phyloP scores from a whole-genome alignment of 2,888 invertebrate genomes.

The Drosophila lacicola region DNA sequence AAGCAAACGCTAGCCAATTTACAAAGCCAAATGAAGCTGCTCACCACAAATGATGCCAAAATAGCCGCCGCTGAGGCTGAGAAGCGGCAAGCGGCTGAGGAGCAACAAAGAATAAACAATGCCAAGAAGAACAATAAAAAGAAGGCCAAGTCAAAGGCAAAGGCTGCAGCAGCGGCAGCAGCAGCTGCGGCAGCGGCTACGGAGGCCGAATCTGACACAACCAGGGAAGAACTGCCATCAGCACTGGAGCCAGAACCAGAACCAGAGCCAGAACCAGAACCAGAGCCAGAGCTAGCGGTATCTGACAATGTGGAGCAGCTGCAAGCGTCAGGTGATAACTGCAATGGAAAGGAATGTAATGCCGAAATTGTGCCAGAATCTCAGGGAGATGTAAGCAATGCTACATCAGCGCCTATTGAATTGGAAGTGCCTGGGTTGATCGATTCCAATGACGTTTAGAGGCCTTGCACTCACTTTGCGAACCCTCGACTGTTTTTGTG shows the following conservation, averaged over 20 bases:
- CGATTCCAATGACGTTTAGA: slow-evolving; percentile 48
- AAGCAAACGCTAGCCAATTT: slow-evolving; percentile 87
- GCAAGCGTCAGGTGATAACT: slow-evolving; percentile 27
- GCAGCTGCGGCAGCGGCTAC: slow-evolving; percentile 27
- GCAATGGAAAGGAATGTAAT: slow-evolving; percentile 12
- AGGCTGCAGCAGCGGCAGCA: slow-evolving; percentile 63
- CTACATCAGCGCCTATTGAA: slow-evolving; percentile 5
- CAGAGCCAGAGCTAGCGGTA: neutral
- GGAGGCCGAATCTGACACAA: slow-evolving; percentile 6
- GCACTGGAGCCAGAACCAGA: neutral
- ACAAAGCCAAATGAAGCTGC: slow-evolving; percentile 86
- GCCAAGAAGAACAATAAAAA: slow-evolving; percentile 72
- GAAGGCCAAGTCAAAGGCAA: slow-evolving; percentile 75
- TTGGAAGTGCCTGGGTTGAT: slow-evolving; percentile 60
- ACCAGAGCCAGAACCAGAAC: neutral
- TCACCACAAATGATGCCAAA: slow-evolving; percentile 69
- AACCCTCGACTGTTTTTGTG: slow-evolving; percentile 24
- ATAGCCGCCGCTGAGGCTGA: slow-evolving; percentile 34
- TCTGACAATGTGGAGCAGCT: slow-evolving; percentile 21
- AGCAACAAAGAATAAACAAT: slow-evolving; percentile 55
- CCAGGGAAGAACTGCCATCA: slow-evolving; percentile 10
- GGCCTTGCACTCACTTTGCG: neutral
- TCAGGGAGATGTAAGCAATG: slow-evolving; percentile 9
- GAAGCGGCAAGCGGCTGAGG: slow-evolving; percentile 52
- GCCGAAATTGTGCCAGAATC: slow-evolving; percentile 23